These are phyloP conservation scores for Lasioglossum villosulum DNA, from an alignment of 2,888 invertebrate genomes.

Conservation along the genomic window DNA sequence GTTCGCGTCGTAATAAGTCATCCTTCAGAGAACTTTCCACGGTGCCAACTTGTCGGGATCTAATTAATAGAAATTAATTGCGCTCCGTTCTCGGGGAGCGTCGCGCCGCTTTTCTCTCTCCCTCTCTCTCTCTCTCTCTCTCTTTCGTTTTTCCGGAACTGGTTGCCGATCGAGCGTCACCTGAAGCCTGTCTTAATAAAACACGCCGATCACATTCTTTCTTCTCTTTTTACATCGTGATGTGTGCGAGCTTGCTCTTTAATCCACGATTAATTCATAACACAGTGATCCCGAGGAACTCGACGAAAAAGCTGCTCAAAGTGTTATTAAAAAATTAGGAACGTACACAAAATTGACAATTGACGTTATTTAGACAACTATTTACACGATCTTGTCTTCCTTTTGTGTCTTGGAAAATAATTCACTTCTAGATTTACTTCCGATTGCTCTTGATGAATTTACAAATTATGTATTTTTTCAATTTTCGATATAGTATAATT, in stretches of 20 bases:
- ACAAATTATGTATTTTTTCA: too few relatives aligned
- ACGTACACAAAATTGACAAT: not conserved
- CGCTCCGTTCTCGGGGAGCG: constrained; percentile 16
- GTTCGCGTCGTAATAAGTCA: constrained; percentile 61
- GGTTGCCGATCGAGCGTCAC: constrained; percentile 19
- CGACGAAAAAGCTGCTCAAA: not conserved
- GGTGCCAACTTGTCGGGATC: constrained; percentile 48
- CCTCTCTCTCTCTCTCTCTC: not conserved
- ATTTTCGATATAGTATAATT: too few relatives aligned
- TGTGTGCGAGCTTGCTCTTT: not conserved
- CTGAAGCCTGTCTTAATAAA: constrained; percentile 52
- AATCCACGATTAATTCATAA: not conserved
- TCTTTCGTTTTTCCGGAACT: constrained; percentile 10
- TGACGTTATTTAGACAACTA: too few relatives aligned
- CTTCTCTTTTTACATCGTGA: not conserved
- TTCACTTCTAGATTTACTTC: too few relatives aligned
- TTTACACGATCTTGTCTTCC: too few relatives aligned
- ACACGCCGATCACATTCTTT: constrained; percentile 26
- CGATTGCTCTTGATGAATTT: too few relatives aligned
- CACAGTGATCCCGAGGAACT: not conserved
- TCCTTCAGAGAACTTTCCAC: constrained; percentile 64
- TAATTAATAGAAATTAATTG: constrained; percentile 72
- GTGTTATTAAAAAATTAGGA: not conserved
- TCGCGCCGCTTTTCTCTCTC: not conserved
- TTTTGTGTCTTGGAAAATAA: too few relatives aligned